phyloP scores from a whole-genome alignment of 2,888 invertebrate genomes.

The Phortica okadai region DNA sequence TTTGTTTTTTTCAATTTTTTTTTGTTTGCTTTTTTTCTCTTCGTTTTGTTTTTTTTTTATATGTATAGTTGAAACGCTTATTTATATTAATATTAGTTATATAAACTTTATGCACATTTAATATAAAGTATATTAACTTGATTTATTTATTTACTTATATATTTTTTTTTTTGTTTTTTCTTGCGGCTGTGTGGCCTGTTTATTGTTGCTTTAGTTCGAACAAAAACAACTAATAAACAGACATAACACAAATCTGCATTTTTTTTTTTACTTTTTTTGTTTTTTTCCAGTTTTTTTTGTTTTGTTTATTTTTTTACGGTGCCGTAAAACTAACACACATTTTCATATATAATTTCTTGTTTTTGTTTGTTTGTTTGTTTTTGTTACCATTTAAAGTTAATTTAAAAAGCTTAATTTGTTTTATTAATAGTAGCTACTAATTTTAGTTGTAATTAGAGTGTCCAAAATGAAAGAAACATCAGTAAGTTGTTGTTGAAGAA shows the following conservation, averaged over 20 bases:
- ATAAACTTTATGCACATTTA: slow-evolving; percentile 36
- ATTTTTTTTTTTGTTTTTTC: slow-evolving; percentile 42
- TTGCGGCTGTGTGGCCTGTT: slow-evolving; percentile 35
- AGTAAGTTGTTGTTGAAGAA: slow-evolving; percentile 48
- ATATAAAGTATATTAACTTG: slow-evolving; percentile 13
- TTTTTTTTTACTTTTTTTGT: slow-evolving; percentile 44
- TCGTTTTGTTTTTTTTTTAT: slow-evolving; percentile 35
- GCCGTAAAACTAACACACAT: slow-evolving; percentile 39
- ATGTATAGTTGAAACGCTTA: slow-evolving; percentile 32
- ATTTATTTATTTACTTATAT: slow-evolving; percentile 36
- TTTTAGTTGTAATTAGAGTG: slow-evolving; percentile 31
- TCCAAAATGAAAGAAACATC: slow-evolving; percentile 26
- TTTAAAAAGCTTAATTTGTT: slow-evolving; percentile 41
- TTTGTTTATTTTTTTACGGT: slow-evolving; percentile 48
- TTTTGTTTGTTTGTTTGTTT: slow-evolving; percentile 38
- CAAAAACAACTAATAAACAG: slow-evolving; percentile 5
- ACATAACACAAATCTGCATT: slow-evolving; percentile 40
- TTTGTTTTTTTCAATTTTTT: slow-evolving; percentile 39
- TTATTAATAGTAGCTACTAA: slow-evolving; percentile 34
- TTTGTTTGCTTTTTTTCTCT: slow-evolving; percentile 45
- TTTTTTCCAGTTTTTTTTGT: slow-evolving; percentile 41
- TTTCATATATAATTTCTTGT: slow-evolving; percentile 45
- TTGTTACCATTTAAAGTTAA: slow-evolving; percentile 36
- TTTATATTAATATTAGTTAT: slow-evolving; percentile 36
- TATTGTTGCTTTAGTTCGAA: slow-evolving; percentile 16